These are phyloP conservation scores for Aegithalos caudatus DNA, from an alignment of 2,113 vertebrate genomes.

Conservation along the genomic window DNA sequence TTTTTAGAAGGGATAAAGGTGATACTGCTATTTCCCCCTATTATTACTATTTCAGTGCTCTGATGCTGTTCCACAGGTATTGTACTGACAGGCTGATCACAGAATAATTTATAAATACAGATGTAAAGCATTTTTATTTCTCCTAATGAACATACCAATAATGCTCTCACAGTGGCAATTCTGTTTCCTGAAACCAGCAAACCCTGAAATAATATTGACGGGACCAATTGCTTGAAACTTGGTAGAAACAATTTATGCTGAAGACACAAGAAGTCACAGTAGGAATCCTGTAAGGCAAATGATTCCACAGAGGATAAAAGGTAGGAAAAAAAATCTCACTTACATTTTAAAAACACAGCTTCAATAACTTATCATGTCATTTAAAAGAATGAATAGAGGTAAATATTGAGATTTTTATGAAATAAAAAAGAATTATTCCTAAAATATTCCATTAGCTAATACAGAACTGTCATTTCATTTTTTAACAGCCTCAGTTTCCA, in stretches of 20 bases:
- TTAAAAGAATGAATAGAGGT: not conserved
- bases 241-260: not conserved
- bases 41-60: not conserved
- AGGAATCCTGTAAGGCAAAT: constrained; percentile 38
- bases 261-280: not conserved
- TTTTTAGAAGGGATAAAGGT: not conserved
- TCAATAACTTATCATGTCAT: not conserved
- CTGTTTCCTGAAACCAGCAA: constrained; percentile 53
- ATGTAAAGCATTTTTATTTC: not conserved
- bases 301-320: constrained; percentile 5
- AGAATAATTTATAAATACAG: constrained; percentile 28
- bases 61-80: not conserved
- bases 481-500: not conserved
- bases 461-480: not conserved
- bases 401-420: not conserved
- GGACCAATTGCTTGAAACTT: constrained; percentile 40
- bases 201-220: constrained; percentile 40
- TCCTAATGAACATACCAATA: constrained; percentile 43
- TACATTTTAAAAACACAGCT: not conserved
- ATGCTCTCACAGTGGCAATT: not conserved
- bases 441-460: not conserved
- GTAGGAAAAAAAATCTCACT: not conserved
- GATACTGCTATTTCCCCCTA: not conserved
- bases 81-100: not conserved
- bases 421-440: not conserved